Evolutionary conservation across 2,113 vertebrate genomes (phyloP), one percentile per base, ranked within the genome.

Genomic region (Apteryx mantelli): DNA sequence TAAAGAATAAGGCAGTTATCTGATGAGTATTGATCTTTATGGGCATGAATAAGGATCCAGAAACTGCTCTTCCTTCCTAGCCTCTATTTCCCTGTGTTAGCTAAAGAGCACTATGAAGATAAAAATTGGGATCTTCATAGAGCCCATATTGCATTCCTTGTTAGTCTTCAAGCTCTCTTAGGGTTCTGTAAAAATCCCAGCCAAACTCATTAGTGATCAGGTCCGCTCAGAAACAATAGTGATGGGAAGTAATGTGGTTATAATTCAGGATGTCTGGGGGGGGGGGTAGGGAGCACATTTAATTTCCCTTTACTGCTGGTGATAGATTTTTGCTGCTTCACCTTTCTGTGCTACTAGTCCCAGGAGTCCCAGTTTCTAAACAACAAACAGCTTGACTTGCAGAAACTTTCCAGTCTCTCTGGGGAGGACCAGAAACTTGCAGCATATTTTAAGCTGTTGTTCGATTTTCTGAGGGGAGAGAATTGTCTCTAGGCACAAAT

Each of bases 401-500:
- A 96, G 95, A 98, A 96, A 97, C 97, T 97, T 97, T 97, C 71
- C 19, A 11, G 50, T 93, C 91, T 95, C 96, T 97, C 94, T 95
- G 69, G 97, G 92, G 68, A 97, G 69, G 74, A 86, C 42, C 70
- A 94, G 77, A 88, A 93, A 94, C 97, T 93, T 95, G 25, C 78
- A 82, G 87, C 50, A 55, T 97, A 93, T 98, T 98, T 97, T 97
- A 95, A 97, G 94, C 94, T 93, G 77, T 87, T 94, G 83, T 96
- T 97, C 84, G 85, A 94, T 98, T 97, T 97, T 95, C 96, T 97
- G 88, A 92, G 88, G 97, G 96, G 94, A 97, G 80, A 91, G 65
- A 85, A 89, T 94, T 93, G 93, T 97, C 97, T 98, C 97, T 93
- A 95, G 97, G 97, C 95, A 96, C 94, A 98, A 98, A 97, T 98